Evolutionary conservation across 1,140 invertebrate genomes (phyloP).

Genomic region (Drosophila eugracilis): DNA sequence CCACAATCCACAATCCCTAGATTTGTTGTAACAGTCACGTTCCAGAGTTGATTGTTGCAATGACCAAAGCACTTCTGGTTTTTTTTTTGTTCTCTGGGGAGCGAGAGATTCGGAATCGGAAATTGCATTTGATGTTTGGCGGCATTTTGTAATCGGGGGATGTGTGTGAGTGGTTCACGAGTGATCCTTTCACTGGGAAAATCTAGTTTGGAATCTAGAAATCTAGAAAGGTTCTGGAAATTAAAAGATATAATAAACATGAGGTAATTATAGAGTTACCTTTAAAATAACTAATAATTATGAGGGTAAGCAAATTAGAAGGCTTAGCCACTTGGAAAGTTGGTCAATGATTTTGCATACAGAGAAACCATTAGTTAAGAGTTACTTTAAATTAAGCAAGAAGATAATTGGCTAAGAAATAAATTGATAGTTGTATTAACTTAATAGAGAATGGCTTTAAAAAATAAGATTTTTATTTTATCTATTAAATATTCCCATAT

Average conservation of each 20-base stretch:
- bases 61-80: slow-evolving; percentile 34
- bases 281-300: slow-evolving; percentile 3
- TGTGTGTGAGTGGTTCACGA: too few relatives aligned
- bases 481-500: not conserved
- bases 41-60: slow-evolving; percentile 50
- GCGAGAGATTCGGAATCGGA: slow-evolving; percentile 21
- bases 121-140: slow-evolving; percentile 48
- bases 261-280: not conserved
- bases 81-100: slow-evolving; percentile 10
- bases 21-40: slow-evolving; percentile 74
- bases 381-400: too few relatives aligned
- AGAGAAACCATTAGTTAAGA: slow-evolving; percentile 1
- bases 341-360: slow-evolving; percentile 3
- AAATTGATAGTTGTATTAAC: not conserved
- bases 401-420: not conserved
- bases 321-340: not conserved
- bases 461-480: too few relatives aligned
- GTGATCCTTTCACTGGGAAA: slow-evolving; percentile 16
- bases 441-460: not conserved
- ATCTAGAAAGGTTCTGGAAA: not conserved
- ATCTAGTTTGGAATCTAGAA: not conserved
- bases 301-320: not conserved
- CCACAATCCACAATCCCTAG: slow-evolving; percentile 57
- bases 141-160: slow-evolving; percentile 17
- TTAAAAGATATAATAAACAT: not conserved